phyloP scores from a whole-genome alignment of 2,113 vertebrate species.

The Prionailurus viverrinus region DNA sequence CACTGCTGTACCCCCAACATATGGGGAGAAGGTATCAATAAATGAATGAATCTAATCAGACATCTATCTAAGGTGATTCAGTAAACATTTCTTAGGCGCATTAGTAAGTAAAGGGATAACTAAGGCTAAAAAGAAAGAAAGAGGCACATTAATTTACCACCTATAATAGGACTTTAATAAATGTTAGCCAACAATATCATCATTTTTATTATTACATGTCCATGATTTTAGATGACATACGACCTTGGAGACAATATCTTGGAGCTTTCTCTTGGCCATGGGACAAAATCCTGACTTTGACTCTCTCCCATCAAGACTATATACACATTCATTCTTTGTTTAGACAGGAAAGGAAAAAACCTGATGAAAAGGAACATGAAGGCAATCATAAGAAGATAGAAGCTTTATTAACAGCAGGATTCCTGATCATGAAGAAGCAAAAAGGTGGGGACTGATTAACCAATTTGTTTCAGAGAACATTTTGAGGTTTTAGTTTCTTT shows the following conservation, averaged over 20 bases:
- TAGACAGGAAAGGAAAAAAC: neutral
- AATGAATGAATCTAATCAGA: neutral
- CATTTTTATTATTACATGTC: neutral
- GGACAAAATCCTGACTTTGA: neutral
- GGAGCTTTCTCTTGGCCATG: neutral
- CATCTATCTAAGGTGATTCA: neutral
- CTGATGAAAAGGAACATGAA: neutral
- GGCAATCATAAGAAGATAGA: neutral
- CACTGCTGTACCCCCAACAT: neutral
- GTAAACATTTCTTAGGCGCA: neutral
- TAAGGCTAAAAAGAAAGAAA: neutral
- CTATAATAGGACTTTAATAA: neutral
- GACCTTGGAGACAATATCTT: neutral
- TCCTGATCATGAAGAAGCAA: neutral
- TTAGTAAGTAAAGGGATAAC: neutral
- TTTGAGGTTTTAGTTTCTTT: conserved; percentile 21
- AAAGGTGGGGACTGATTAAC: neutral
- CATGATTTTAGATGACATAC: neutral
- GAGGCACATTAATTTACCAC: neutral
- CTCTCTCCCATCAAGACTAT: no score
- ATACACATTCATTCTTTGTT: neutral
- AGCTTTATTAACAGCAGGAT: neutral
- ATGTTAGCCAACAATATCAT: neutral
- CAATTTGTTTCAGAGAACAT: neutral
- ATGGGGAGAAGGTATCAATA: neutral